A percentile compares a stretch with the other conserved stretches of the same genome.
These are phyloP conservation scores for Onthophagus taurus DNA, from an alignment of 1,140 invertebrate species.

Conservation along the genomic window DNA sequence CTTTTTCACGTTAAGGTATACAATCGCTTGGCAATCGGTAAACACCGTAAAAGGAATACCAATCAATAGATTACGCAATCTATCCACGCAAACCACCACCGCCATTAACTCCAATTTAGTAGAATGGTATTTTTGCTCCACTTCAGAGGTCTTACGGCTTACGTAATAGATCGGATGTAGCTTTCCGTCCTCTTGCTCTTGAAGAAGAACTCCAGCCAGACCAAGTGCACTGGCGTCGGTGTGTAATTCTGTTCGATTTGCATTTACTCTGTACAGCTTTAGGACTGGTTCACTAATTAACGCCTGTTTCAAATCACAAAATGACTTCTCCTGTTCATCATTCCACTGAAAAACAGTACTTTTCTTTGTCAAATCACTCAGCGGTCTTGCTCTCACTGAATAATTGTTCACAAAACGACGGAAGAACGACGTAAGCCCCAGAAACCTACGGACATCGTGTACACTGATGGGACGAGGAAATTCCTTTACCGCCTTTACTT, in stretches of 20 bases:
- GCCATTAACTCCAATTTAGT: conserved; percentile 26
- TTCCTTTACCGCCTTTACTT: too few species aligned
- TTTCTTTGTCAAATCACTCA: conserved; percentile 17
- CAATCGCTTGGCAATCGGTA: conserved; percentile 30
- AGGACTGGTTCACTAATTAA: conserved; percentile 9
- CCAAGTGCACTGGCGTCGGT: conserved; percentile 28
- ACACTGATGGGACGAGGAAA: too few species aligned
- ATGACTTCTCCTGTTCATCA: not conserved
- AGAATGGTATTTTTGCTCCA: conserved; percentile 24
- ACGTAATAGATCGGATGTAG: conserved; percentile 1
- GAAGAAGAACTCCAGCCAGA: conserved; percentile 1
- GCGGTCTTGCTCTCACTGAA: conserved; percentile 17
- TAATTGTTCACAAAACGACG: too few species aligned
- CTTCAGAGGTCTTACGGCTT: conserved; percentile 17
- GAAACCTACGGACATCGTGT: too few species aligned
- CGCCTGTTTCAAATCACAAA: conserved; percentile 5
- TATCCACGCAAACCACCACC: conserved; percentile 15
- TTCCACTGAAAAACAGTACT: conserved; percentile 6
- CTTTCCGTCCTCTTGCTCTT: conserved; percentile 2
- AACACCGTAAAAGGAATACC: conserved; percentile 34
- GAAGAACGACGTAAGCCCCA: too few species aligned
- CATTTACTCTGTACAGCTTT: conserved; percentile 11
- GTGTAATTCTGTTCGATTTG: conserved; percentile 31
- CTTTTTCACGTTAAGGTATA: conserved; percentile 18
- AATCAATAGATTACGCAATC: conserved; percentile 31